phyloP scores from a whole-genome alignment of 2,797 vertebrate genomes.

The Clarias platycephalus region DNA sequence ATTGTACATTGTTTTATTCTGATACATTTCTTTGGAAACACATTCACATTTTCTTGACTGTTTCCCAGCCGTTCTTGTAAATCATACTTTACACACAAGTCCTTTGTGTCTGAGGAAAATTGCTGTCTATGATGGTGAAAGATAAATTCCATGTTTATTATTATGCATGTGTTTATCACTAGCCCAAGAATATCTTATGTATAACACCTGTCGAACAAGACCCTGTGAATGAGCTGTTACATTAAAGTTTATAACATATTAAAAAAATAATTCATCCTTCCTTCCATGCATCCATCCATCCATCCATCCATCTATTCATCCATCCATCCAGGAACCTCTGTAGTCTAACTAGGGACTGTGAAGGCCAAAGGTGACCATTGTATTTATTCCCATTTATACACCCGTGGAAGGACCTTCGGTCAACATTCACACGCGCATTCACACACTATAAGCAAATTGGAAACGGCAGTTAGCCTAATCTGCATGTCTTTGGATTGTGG shows the following conservation, averaged over 20 bases:
- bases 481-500: no score
- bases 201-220: neutral
- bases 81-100: constrained; percentile 14
- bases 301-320: no score
- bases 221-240: neutral
- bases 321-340: no score
- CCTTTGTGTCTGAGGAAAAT: neutral
- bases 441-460: no score
- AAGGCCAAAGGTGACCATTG: no score
- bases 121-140: neutral
- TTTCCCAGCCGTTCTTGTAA: neutral
- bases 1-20: neutral
- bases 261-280: neutral
- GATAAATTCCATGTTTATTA: neutral
- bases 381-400: no score
- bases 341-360: no score
- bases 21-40: constrained; percentile 1
- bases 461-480: no score
- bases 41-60: constrained; percentile 18
- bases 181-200: no score
- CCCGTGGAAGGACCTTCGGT: no score
- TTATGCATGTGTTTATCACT: neutral
- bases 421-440: no score
- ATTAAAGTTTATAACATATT: neutral
- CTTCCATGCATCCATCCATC: no score